phyloP scores from a whole-genome alignment of 2,797 vertebrate genomes.

The Enteromius afrohamiltoni region DNA sequence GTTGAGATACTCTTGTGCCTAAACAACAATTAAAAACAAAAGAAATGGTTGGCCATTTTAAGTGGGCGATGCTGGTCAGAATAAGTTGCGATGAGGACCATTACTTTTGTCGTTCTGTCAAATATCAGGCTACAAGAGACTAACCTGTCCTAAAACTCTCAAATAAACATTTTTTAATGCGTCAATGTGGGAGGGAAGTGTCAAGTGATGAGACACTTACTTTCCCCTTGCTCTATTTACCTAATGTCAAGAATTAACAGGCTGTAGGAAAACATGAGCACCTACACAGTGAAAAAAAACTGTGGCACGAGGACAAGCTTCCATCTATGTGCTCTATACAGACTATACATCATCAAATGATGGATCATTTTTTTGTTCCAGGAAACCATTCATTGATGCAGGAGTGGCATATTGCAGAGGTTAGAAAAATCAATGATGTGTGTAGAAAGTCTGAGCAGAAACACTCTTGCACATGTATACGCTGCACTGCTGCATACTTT shows the following conservation, averaged over 20 bases:
- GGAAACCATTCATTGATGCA: constrained; percentile 65
- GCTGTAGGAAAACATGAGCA: constrained; percentile 40
- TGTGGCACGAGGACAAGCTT: background rate
- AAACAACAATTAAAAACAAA: background rate
- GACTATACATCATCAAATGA: too few species aligned
- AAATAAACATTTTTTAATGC: constrained; percentile 17
- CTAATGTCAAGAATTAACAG: constrained; percentile 27
- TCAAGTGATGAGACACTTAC: constrained; percentile 5
- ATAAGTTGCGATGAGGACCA: background rate
- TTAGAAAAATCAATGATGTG: constrained; percentile 62
- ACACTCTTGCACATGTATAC: constrained; percentile 20
- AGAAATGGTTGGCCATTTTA: background rate
- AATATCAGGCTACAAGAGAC: background rate
- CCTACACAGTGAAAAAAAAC: constrained; percentile 33
- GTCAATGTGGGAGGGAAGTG: constrained; percentile 13
- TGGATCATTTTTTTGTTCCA: constrained; percentile 64
- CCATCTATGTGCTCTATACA: background rate
- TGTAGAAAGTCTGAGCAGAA: constrained; percentile 50
- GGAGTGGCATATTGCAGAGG: constrained; percentile 55
- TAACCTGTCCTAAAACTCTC: background rate
- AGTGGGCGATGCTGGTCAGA: background rate
- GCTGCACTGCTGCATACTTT: constrained; percentile 44
- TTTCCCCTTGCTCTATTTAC: constrained; percentile 18
- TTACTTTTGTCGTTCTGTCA: background rate
- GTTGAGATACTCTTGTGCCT: background rate